Evolutionary conservation across 2,888 invertebrate genomes (phyloP).

Genomic region (Acleris sparsana): DNA sequence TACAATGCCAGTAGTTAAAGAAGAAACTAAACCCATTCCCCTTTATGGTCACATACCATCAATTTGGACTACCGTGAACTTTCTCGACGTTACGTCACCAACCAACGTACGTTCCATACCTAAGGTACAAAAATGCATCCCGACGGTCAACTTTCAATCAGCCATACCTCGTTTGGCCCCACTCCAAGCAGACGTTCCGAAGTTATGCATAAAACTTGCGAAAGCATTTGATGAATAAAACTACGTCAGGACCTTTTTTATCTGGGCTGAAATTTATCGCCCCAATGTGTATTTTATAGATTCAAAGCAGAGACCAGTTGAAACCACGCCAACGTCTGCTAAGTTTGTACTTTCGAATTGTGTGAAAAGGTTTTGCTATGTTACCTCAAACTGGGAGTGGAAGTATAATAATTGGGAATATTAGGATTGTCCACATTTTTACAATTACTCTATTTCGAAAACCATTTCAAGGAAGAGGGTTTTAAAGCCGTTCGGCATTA

Average conservation of each 20-base stretch:
- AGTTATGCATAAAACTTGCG: constrained; percentile 65
- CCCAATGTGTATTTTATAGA: constrained; percentile 61
- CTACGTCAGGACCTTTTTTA: constrained; percentile 55
- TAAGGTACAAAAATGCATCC: constrained; percentile 17
- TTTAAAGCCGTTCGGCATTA: no score
- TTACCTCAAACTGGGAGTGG: background rate
- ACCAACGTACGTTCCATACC: background rate
- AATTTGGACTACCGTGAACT: no score
- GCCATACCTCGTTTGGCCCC: constrained; percentile 54
- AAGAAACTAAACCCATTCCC: no score
- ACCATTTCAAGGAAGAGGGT: no score
- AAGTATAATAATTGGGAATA: constrained; percentile 11
- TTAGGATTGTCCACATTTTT: no score
- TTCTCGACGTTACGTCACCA: no score
- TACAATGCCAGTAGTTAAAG: no score
- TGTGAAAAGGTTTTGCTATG: constrained; percentile 48
- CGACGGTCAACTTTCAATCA: constrained; percentile 43
- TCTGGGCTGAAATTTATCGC: constrained; percentile 59
- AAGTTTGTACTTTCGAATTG: constrained; percentile 52
- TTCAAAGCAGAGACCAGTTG: constrained; percentile 50
- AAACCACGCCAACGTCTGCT: constrained; percentile 59
- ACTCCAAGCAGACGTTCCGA: constrained; percentile 67
- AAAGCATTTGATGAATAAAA: constrained; percentile 67
- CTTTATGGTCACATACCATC: no score
- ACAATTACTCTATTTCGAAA: no score